These are phyloP conservation scores for Cecidostiba fungosa DNA, from an alignment of 2,888 invertebrate genomes.

Conservation along the genomic window DNA sequence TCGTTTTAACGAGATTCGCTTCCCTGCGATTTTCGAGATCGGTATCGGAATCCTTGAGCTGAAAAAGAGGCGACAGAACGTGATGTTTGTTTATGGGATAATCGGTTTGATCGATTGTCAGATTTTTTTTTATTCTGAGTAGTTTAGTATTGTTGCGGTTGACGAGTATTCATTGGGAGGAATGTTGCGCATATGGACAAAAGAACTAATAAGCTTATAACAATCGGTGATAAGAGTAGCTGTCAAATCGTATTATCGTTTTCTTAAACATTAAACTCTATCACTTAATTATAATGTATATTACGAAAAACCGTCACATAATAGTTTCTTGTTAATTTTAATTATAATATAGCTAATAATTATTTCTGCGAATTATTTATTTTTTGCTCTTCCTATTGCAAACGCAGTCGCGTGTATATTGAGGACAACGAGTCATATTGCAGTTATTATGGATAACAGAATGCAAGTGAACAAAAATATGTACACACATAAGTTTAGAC, in stretches of 20 bases:
- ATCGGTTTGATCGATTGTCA: conserved; percentile 1
- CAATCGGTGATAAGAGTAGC: no score
- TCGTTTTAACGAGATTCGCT: neutral
- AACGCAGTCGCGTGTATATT: neutral
- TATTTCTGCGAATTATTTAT: no score
- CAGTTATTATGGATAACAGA: neutral
- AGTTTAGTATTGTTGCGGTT: neutral
- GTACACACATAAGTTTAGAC: neutral
- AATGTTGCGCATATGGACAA: neutral
- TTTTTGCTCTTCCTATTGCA: no score
- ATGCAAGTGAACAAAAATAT: neutral
- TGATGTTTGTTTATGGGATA: conserved; percentile 27
- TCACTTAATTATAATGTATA: no score
- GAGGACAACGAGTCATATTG: neutral
- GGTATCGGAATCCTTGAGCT: conserved; percentile 14
- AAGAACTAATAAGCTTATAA: no score
- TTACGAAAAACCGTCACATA: no score
- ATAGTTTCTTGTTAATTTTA: no score
- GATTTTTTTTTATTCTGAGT: neutral
- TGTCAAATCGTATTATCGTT: no score
- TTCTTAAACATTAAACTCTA: no score
- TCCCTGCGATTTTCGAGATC: conserved; percentile 12
- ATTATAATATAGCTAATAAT: no score
- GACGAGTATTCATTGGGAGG: neutral
- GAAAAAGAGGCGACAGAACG: neutral